Conservation (phyloP, 1,140 invertebrate species). For the Paraescarpia echinospica region DNA sequence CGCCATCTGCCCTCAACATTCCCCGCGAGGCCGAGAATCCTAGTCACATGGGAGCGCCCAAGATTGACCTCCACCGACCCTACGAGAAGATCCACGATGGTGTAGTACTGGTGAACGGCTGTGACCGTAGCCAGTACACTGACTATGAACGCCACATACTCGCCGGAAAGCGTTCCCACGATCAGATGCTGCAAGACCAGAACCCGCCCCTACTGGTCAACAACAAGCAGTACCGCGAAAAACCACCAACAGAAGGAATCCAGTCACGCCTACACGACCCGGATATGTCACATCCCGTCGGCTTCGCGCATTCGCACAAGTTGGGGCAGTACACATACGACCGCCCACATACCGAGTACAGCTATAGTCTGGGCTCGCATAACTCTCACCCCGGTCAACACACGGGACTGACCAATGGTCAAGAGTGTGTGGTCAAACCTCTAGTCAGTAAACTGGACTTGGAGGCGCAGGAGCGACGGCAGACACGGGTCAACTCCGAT, state of each 20-base stretch:
- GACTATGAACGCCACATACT: constrained; percentile 17
- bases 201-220: not conserved
- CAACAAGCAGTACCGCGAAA: not conserved
- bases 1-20: not conserved
- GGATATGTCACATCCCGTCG: not conserved
- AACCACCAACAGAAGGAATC: not conserved
- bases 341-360: not conserved
- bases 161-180: not conserved
- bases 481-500: constrained; percentile 33
- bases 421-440: constrained; percentile 12
- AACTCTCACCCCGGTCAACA: not conserved
- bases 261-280: not conserved
- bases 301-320: not conserved
- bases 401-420: not conserved
- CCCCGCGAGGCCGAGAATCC: not conserved
- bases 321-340: not conserved
- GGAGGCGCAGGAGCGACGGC: constrained; percentile 33
- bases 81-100: not conserved
- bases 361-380: not conserved
- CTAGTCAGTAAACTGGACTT: constrained; percentile 42
- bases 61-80: not conserved
- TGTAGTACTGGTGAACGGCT: not conserved
- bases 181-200: not conserved
- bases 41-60: not conserved
- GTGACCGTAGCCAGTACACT: not conserved